These are phyloP conservation scores for Chlamydotis undulata DNA, from an alignment of 2,113 vertebrate species.

Conservation along the genomic window DNA sequence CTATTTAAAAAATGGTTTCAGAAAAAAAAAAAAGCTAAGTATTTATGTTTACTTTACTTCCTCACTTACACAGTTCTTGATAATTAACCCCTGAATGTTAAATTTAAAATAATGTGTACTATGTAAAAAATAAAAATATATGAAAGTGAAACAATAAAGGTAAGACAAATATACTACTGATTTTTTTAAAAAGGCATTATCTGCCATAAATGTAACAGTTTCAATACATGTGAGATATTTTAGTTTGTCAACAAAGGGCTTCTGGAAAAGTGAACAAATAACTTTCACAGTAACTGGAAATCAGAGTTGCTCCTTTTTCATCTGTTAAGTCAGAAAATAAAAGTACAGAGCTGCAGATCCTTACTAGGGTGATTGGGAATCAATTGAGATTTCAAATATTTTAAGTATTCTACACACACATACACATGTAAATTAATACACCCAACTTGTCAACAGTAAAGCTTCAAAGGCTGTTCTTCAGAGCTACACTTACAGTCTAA, in stretches of 20 bases:
- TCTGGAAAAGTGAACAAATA: neutral
- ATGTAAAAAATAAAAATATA: neutral
- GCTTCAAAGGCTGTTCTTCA: constrained; percentile 53
- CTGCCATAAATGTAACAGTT: neutral
- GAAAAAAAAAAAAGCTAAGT: neutral
- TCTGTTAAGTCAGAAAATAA: neutral
- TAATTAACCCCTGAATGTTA: neutral
- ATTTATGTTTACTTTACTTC: neutral
- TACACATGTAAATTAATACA: constrained; percentile 55
- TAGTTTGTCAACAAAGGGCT: neutral
- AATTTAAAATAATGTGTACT: neutral
- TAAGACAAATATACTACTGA: neutral
- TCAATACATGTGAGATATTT: neutral
- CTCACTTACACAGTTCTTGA: neutral
- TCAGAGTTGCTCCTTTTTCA: neutral
- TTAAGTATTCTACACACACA: constrained; percentile 54
- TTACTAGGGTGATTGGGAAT: constrained; percentile 4
- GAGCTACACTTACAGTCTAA: constrained; percentile 16
- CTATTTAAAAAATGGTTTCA: neutral
- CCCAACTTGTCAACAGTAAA: constrained; percentile 51
- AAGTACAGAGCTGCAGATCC: neutral
- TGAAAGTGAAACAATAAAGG: neutral
- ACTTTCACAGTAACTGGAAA: neutral
- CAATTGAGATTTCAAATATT: constrained; percentile 52
- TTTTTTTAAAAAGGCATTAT: neutral